phyloP scores from a whole-genome alignment of 2,113 vertebrate species.

The Crypturellus undulatus region DNA sequence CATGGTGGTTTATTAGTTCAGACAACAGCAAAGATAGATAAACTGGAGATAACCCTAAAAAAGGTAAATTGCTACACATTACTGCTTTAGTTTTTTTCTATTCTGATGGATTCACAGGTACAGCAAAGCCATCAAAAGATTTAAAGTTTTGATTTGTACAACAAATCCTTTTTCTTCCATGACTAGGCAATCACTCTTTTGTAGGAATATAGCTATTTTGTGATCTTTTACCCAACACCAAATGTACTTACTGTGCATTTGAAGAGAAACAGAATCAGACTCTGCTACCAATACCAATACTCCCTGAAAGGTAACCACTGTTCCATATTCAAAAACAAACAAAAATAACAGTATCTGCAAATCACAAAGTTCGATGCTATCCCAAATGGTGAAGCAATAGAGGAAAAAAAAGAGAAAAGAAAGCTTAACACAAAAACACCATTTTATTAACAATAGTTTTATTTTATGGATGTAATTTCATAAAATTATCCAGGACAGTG shows the following conservation, averaged over 20 bases:
- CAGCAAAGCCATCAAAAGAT: neutral
- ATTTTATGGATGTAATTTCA: slow-evolving; percentile 24
- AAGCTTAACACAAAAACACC: neutral
- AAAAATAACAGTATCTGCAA: neutral
- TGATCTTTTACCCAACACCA: neutral
- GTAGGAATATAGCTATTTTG: neutral
- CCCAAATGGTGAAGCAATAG: neutral
- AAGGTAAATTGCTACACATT: neutral
- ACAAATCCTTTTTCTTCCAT: neutral
- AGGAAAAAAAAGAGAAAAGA: too few relatives aligned
- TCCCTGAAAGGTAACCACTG: neutral
- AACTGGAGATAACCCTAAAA: neutral
- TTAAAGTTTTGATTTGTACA: neutral
- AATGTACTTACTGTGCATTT: neutral
- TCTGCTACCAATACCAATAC: neutral
- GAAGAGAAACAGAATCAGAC: neutral
- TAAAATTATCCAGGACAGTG: neutral
- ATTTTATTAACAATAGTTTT: slow-evolving; percentile 15
- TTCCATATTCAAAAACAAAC: neutral
- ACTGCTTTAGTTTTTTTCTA: too few relatives aligned
- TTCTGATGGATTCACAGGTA: neutral
- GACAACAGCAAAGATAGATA: neutral
- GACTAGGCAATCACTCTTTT: neutral
- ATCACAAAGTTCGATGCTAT: neutral
- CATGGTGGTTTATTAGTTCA: neutral